Evolutionary conservation across 2,888 invertebrate genomes (phyloP), one percentile per base, ranked within the genome.

Genomic region (Phortica magna): DNA sequence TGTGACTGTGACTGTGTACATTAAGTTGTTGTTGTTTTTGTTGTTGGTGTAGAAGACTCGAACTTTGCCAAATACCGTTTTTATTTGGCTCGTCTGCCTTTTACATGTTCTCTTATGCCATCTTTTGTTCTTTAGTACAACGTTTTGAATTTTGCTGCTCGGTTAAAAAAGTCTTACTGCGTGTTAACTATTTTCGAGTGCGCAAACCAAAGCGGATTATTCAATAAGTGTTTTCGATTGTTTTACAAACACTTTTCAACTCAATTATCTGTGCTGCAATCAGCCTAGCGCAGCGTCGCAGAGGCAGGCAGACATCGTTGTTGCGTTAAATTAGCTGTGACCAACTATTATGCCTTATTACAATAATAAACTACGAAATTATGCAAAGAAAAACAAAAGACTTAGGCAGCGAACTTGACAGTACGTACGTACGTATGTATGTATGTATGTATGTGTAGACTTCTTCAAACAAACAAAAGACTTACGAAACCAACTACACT

Each of bases 391-490:
- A 71, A 74, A 53, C 82, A 81, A 83, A 83, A 83, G 82, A 82
- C 83, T 82, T 81, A 81, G 79, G 80, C 74, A 83, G 81, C 81
- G 79, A 83, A 83, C 83, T 76, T 76, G 68, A 10, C 10, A 48
- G 48, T 9, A 48, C 48, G 7, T 48, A 48, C 48, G 14, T 48
- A 48, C 14, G 7, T 48, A 14, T 48, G 14, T 48, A 48, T 48
- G 48, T 14, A 48, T 14, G 14, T 48, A 48, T 43, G 43, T 6
- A 43, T n/a, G n/a, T n/a, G n/a, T n/a, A n/a, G n/a, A n/a, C n/a
- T n/a, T n/a, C 31, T 31, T 31, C 31, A 31, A 48, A 9, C 5
- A 48, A 48, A 48, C 48, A 14, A 48, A 48, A 48, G 48, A 48
- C 48, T 48, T 48, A 14, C 9, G 48, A 48, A 48, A 48, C 48